Evolutionary conservation across 2,113 vertebrate species (phyloP).

Genomic region (Solea senegalensis): DNA sequence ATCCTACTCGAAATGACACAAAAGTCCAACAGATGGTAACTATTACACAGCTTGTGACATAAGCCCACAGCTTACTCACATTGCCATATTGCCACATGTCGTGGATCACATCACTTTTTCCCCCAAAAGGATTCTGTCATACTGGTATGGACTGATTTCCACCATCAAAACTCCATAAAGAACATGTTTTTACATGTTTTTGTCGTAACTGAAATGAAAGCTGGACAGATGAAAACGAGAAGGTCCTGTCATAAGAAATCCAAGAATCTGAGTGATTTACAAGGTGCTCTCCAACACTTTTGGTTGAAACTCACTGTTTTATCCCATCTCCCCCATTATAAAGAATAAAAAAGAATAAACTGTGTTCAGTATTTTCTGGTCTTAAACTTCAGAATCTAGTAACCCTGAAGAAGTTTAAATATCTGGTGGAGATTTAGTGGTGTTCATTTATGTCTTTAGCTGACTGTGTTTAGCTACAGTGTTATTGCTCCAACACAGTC

Average conservation of each 20-base stretch:
- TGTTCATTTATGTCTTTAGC: no score
- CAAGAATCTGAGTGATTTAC: no score
- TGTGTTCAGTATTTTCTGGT: no score
- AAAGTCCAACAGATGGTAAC: slow-evolving; percentile 41
- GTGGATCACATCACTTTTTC: slow-evolving; percentile 25
- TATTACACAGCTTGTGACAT: slow-evolving; percentile 26
- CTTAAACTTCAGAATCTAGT: no score
- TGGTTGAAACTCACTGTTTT: not conserved
- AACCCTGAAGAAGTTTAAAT: no score
- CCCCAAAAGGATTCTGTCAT: not conserved
- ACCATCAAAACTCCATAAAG: slow-evolving; percentile 24
- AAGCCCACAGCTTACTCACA: slow-evolving; percentile 1
- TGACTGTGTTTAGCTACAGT: no score
- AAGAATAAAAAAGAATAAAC: no score
- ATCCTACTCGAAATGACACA: slow-evolving; percentile 32
- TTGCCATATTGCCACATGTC: not conserved
- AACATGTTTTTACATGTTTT: slow-evolving; percentile 23
- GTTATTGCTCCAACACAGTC: not conserved
- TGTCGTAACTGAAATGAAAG: not conserved
- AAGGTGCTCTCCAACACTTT: no score
- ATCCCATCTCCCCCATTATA: no score
- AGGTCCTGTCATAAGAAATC: not conserved
- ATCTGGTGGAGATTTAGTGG: no score
- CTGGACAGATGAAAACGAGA: not conserved
- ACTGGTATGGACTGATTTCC: slow-evolving; percentile 18